Base-by-base conservation (phyloP, 2,888 invertebrate species). In the Rhorus exstirpatorius region DNA sequence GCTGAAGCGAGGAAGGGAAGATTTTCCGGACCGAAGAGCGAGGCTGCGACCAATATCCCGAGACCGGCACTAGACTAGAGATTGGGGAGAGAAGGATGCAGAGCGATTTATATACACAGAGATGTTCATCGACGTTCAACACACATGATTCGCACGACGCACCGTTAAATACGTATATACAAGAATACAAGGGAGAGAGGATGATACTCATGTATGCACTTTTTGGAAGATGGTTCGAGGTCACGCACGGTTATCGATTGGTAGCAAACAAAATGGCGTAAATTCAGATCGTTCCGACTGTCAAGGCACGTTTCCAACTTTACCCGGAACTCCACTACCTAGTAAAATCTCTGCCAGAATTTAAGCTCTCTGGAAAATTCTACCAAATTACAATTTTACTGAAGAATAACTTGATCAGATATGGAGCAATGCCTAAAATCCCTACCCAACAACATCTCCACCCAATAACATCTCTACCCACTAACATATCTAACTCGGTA, bases 11-110 rank as follows among this genome's bases (percentile, higher is more conserved):
- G 49, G 51, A 12, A 31, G 35, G 49, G 31, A 17, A 60, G 38
- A 63, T 72, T 71, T 67, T 38, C 63, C 58, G 65, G 74, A 53
- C 77, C 51, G 53, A 77, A 53, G 74, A 77, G 51, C 38, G 51
- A 60, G 53, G 49, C 58, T 58, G 65, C 55, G 65, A 60, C 58
- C 38, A 60, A 49, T 60, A 68, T 46, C 44, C 44, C 26, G 44
- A 63, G 53, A 61, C 61, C 51, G 51, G 61, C 51, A 49, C 41
- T 41, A 70, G 49, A 71, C 41, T 14, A 44, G 49, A 21, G 44
- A 26, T 14, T 3, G 65, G 26, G 55, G 21, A 24, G 38, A 68
- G 38, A 21, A n/a, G 14, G 49, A 51, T 4, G 24, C 3, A 63
- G 61, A 61, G 55, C 35, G 2, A 12, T 61, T 19, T 65, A 46